phyloP scores from a whole-genome alignment of 2,797 vertebrate genomes.

The Potorous gilbertii region DNA sequence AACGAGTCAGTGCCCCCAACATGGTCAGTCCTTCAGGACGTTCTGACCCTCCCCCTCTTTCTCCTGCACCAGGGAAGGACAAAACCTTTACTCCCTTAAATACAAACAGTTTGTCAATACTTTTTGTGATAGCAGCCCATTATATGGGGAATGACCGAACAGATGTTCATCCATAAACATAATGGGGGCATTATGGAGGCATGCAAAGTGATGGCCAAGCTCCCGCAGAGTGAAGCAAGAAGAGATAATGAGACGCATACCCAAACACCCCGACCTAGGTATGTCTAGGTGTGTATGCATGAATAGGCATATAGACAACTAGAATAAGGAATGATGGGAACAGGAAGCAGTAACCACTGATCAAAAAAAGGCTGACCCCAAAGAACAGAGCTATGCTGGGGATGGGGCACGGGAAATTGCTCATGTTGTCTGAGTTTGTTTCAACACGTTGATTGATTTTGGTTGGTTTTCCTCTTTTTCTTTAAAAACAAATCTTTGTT shows the following conservation, averaged over 20 bases:
- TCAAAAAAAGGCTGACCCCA: background rate
- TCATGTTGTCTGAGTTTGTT: background rate
- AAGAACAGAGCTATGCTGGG: no score
- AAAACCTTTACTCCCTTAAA: background rate
- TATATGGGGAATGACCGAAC: background rate
- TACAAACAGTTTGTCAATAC: background rate
- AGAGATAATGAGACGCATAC: no score
- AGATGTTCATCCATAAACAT: background rate
- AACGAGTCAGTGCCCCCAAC: background rate
- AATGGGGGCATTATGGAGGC: background rate
- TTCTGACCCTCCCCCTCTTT: background rate
- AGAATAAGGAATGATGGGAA: background rate
- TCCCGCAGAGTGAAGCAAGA: no score
- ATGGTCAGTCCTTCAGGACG: background rate
- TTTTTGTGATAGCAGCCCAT: background rate
- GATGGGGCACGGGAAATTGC: background rate
- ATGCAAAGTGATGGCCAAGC: background rate
- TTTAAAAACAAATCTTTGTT: no score
- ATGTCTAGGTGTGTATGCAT: no score
- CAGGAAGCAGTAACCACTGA: background rate
- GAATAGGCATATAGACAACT: no score
- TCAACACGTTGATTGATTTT: background rate
- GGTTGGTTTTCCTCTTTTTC: background rate
- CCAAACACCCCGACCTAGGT: no score
- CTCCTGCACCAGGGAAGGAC: no score